These are phyloP conservation scores for Sinocyclocheilus anophthalmus DNA, from an alignment of 2,113 vertebrate genomes.

Conservation along the genomic window DNA sequence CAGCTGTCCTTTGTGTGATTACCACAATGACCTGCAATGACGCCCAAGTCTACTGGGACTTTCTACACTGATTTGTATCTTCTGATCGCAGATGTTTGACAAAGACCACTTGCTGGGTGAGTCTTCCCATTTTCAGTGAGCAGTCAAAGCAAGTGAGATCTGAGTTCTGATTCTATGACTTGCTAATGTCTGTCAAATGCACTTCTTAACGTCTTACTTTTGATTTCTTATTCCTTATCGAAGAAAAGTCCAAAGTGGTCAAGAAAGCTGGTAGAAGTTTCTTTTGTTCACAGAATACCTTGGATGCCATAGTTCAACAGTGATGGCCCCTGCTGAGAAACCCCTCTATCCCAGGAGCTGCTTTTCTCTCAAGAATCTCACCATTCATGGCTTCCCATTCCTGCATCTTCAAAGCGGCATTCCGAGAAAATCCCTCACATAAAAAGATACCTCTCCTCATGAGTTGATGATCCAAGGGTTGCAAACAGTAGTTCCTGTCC, in stretches of 20 bases:
- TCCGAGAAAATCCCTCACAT: slow-evolving; percentile 27
- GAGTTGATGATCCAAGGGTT: slow-evolving; percentile 7
- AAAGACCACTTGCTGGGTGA: slow-evolving; percentile 8
- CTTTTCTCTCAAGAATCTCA: slow-evolving; percentile 48
- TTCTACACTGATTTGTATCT: background rate
- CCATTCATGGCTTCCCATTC: slow-evolving; percentile 27
- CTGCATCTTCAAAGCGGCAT: slow-evolving; percentile 33
- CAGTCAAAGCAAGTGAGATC: background rate
- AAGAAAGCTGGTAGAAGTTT: slow-evolving; percentile 22
- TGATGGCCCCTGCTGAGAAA: slow-evolving; percentile 40
- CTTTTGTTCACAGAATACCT: slow-evolving; percentile 47
- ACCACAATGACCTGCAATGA: slow-evolving; percentile 55
- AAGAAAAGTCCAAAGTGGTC: slow-evolving; percentile 2
- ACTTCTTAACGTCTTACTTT: background rate
- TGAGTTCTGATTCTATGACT: background rate
- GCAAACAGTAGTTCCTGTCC: slow-evolving; percentile 17
- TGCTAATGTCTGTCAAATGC: slow-evolving; percentile 20
- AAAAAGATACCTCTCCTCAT: slow-evolving; percentile 4
- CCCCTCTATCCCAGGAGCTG: slow-evolving; percentile 21
- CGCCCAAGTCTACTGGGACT: slow-evolving; percentile 53
- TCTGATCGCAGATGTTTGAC: background rate
- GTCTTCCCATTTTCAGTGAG: background rate
- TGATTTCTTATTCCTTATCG: background rate
- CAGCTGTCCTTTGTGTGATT: slow-evolving; percentile 76
- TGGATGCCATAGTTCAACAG: slow-evolving; percentile 36